Base-by-base conservation (phyloP, 92 coral and sea anemone species). In the Ricordea florida region DNA sequence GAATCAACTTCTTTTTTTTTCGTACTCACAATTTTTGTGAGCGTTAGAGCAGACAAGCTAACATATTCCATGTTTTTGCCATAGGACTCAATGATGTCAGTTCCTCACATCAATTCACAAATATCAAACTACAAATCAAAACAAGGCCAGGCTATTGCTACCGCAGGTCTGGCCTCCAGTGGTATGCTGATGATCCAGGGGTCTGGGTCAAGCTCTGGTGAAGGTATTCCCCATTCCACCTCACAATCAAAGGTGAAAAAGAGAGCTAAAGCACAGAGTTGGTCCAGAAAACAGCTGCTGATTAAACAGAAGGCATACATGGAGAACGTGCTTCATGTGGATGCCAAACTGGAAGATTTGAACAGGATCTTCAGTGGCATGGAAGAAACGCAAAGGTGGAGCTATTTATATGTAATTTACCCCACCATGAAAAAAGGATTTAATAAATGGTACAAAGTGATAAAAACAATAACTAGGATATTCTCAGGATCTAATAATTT, bases 121-220 rank as follows among this genome's bases (percentile, higher is more conserved):
- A 38, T 11, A 21, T 58, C 62, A 46, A 67, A 26, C 38, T 46
- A 4, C 33, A 56, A 66, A 18, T 5, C 35, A 1, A 52, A 53
- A 14, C 30, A 32, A 21, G 68, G 69, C 10, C 40, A 2, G 35
- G 0, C 69, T 15, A 34, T 84, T 1, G 36, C 89, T 3, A 69
- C 49, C 1, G 85, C 79, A 11, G 37, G 40, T 23, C 44, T 79
- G 22, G 58, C 85, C 16, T 55, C 15, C 5, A 50, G 14, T 6
- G 85, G 85, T 1, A 50, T 66, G 47, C 74, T 87, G 88, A 75
- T 87, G 50, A 81, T 81, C 6, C 57, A 31, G 24, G 80, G 58
- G 2, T 37, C 70, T 3, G 59, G 47, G 1, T 46, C 69, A 33
- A 43, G 16, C 23, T 6, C 51, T 3, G 13, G 29, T 0, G 64